A percentile compares a stretch with the other conserved stretches of the same genome.
These are phyloP conservation scores for Sycophaga agraensis DNA, from an alignment of 1,140 invertebrate genomes.

Conservation along the genomic window DNA sequence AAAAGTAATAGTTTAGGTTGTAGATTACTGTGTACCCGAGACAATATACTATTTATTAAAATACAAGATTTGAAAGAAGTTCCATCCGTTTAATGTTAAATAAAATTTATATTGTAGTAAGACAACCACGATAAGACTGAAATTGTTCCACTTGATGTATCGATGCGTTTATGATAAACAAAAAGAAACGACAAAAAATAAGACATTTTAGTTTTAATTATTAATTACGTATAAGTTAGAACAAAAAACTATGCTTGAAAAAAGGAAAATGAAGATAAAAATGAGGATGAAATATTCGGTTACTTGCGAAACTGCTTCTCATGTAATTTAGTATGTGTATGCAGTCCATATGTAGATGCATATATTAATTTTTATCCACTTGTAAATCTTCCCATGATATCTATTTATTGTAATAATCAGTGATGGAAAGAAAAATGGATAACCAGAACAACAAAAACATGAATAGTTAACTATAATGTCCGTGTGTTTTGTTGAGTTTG, in stretches of 20 bases:
- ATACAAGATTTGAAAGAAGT: constrained; percentile 7
- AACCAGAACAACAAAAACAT: constrained; percentile 1
- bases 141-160: constrained; percentile 18
- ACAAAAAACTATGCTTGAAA: neutral
- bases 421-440: constrained; percentile 4
- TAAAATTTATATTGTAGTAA: constrained; percentile 11
- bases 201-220: constrained; percentile 4
- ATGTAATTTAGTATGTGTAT: constrained; percentile 17
- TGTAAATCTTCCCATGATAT: neutral
- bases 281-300: neutral
- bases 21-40: too few relatives aligned
- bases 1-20: too few relatives aligned
- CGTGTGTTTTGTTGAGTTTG: constrained; percentile 6
- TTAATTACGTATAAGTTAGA: too few relatives aligned
- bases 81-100: neutral
- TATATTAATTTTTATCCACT: neutral
- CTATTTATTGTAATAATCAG: constrained; percentile 14
- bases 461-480: neutral
- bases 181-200: neutral
- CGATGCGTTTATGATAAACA: constrained; percentile 10
- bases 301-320: constrained; percentile 7
- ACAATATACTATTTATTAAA: neutral
- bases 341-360: neutral
- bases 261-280: constrained; percentile 1
- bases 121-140: constrained; percentile 15